Evolutionary conservation across 2,113 vertebrate species (phyloP), one percentile per base, ranked within the genome.

Genomic region (Centropus bengalensis): DNA sequence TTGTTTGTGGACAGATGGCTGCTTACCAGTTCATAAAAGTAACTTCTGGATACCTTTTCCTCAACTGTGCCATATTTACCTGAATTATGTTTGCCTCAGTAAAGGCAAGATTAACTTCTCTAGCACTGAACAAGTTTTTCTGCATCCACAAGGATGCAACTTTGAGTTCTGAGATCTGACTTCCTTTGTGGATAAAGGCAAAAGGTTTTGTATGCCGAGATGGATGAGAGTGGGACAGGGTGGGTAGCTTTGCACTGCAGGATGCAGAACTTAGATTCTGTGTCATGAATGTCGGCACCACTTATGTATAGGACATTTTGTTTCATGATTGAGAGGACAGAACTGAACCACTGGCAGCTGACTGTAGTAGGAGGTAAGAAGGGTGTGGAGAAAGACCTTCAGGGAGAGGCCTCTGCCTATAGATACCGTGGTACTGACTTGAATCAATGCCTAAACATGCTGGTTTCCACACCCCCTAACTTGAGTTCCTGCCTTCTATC

Each of bases 1-100:
- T 93, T 92, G n/a, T 91, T 89, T 82, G 60, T 92, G 80, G 88
- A 82, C 93, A 97, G 92, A 92, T 95, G 93, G 94, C 80, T 81
- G 76, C 69, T 91, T 84, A 86, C 49, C 27, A 91, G 69, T 93
- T 97, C 82, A 84, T 95, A 88, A 91, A 95, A 95, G 82, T 74
- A 55, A 88, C 30, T 94, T 88, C 80, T 90, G 73, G 88, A 42
- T 86, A 90, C 54, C 60, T 91, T 88, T 88, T 66, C 52, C 82
- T 89, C 56, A 88, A 2, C 40, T 68, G 44, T 75, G 36, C 36
- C 2, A 0, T 67, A 51, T 88, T 84, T 86, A 71, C 56, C 66
- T 75, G 76, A 91, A 93, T 88, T 88, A 55, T 32, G 11, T 20
- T 56, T 60, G 24, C 8, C 30, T 70, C n/a, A 60, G 73, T 75